Evolutionary conservation across 2,797 vertebrate genomes (phyloP).

Genomic region (Argyrosomus regius): DNA sequence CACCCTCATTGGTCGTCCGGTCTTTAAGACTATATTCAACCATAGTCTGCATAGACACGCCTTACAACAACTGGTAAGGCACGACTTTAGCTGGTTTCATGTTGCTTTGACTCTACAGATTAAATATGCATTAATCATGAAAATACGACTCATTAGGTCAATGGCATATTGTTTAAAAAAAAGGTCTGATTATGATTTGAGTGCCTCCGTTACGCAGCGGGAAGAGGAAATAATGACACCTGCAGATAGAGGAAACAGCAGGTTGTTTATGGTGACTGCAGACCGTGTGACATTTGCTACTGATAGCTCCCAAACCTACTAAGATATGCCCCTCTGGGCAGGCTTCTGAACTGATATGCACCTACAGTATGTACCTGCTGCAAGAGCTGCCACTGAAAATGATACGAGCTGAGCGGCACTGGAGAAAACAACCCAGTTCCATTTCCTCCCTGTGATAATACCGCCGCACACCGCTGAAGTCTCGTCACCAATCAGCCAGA

Average conservation of each 20-base stretch:
- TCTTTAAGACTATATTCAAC: neutral
- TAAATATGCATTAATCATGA: constrained; percentile 8
- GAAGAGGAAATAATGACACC: constrained; percentile 35
- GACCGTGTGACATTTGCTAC: constrained; percentile 35
- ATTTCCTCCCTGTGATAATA: constrained; percentile 14
- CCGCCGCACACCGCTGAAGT: neutral
- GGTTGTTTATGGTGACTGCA: constrained; percentile 41
- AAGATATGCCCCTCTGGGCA: constrained; percentile 32
- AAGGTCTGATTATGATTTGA: neutral
- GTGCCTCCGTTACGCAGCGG: neutral
- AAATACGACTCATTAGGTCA: constrained; percentile 1
- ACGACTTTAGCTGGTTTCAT: neutral
- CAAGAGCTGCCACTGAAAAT: constrained; percentile 2
- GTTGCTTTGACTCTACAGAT: neutral
- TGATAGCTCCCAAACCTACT: constrained; percentile 23
- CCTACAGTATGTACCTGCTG: neutral
- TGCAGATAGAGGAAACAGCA: constrained; percentile 24
- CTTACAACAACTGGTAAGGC: too few species aligned
- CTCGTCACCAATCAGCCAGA: neutral
- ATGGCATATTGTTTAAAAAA: neutral
- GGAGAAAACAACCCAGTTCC: neutral
- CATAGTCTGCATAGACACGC: neutral
- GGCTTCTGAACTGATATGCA: neutral
- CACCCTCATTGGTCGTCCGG: too few species aligned
- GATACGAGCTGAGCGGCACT: neutral